Base-by-base conservation (phyloP, 2,888 invertebrate species). In the Drosophila sordidula region DNA sequence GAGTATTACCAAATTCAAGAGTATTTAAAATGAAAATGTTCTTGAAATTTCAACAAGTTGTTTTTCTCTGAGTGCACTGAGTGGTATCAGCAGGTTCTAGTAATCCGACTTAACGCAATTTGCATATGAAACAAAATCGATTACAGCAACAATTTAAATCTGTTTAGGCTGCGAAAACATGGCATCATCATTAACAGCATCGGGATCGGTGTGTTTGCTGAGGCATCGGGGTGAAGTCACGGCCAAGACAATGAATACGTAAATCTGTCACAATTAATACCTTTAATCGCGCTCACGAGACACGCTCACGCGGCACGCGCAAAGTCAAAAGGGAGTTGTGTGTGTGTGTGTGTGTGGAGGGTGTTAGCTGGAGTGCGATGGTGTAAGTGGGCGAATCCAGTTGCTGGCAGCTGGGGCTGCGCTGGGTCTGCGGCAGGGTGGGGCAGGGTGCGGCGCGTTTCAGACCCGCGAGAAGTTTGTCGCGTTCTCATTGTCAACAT, bases 251-350 rank as follows among this genome's bases (percentile, higher is more conserved):
- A 78, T 76, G 69, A 74, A 70, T 62, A 73, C 77, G 78, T 80
- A 76, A 87, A 81, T 83, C 87, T 81, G 81, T 83, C 87, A 81
- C 84, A 83, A 81, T 87, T 81, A 81, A 81, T 83, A 76, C 82
- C 87, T 55, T 70, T 62, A 78, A 72, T 71, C 72, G 86, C 38
- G 69, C 58, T 75, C 67, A 56, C 58, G 72, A 54, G 47, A 41
- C 70, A 70, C 55, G 55, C 70, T 32, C 67, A 56, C 58, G 72
- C 65, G 47, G 49, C 70, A 70, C 55, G 55, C 70, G 45, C 46
- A 46, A 70, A 62, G 71, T 56, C 61, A 56, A 70, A 52, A 46
- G 56, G 42, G 51, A 51, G 47, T 50, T 67, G 54, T 25, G 8
- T 2, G 2, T 18, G 18, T 18, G 18, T 18, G 18, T 18, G 18